Percentiles rank a stretch among this genome's conserved stretches.
Evolutionary conservation across 2,888 invertebrate species (phyloP).

Genomic region (Cephus rjabovi): DNA sequence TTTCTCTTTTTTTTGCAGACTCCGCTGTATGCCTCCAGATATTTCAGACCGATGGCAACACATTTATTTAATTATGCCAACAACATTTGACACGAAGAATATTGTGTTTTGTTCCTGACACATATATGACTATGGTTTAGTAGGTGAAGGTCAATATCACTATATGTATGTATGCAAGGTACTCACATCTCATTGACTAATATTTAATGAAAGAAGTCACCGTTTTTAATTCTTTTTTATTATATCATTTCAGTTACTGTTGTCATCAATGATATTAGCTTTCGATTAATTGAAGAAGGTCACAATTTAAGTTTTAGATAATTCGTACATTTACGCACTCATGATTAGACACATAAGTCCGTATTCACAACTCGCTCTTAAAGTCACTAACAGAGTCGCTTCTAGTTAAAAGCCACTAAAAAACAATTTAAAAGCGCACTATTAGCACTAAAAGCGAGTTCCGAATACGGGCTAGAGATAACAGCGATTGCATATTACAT

Average conservation of each 20-base stretch:
- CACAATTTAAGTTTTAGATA: not conserved
- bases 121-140: not conserved
- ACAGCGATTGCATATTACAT: no score
- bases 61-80: not conserved
- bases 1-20: not conserved
- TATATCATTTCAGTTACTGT: not conserved
- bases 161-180: not conserved
- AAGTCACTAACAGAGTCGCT: no score
- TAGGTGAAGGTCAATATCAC: not conserved
- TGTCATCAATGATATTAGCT: not conserved
- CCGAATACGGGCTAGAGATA: no score
- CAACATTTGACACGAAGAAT: not conserved
- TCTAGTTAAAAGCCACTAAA: no score
- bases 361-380: no score
- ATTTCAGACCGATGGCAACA: not conserved
- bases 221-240: not conserved
- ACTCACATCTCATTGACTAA: not conserved
- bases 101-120: not conserved
- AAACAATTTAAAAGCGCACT: no score
- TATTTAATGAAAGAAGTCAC: not conserved
- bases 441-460: no score
- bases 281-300: not conserved
- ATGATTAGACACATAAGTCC: no score
- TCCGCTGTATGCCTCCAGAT: not conserved
- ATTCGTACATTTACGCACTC: no score